Conservation (phyloP, 2,888 invertebrate species). For the Gymnoscelis rufifasciata region DNA sequence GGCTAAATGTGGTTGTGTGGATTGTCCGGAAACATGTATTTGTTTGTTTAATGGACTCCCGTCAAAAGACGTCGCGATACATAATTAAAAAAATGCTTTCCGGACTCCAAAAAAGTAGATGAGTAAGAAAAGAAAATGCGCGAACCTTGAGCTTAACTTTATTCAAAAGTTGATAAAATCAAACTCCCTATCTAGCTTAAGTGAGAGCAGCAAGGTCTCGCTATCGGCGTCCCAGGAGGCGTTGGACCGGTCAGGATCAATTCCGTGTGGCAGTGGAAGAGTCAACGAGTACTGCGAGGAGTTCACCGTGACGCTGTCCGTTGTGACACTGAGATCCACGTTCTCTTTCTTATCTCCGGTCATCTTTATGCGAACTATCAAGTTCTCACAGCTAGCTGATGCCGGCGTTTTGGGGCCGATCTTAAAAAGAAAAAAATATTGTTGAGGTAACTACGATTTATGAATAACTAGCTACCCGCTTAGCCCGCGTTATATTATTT, state of each 20-base stretch:
- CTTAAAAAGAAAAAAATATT: constrained; percentile 52
- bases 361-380: constrained; percentile 87
- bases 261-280: constrained; percentile 88
- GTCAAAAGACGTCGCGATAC: too few relatives aligned
- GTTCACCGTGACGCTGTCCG: constrained; percentile 79
- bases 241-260: constrained; percentile 88
- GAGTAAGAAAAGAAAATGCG: too few relatives aligned
- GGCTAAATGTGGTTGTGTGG: too few relatives aligned
- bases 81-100: too few relatives aligned
- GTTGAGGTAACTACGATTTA: too few relatives aligned
- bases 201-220: constrained; percentile 83
- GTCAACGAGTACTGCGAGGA: constrained; percentile 84
- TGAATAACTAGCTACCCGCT: too few relatives aligned
- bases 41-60: too few relatives aligned
- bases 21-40: too few relatives aligned
- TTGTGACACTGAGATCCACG: constrained; percentile 84
- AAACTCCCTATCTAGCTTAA: constrained; percentile 87
- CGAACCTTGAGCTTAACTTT: too few relatives aligned
- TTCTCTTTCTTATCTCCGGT: constrained; percentile 87
- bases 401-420: constrained; percentile 88
- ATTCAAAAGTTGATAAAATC: constrained; percentile 91
- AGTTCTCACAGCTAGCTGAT: constrained; percentile 91
- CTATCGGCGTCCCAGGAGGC: constrained; percentile 87
- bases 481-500: too few relatives aligned
- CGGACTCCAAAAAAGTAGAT: too few relatives aligned